Conservation (phyloP, 2,797 vertebrate species). For the Sebastes trivittatus region DNA sequence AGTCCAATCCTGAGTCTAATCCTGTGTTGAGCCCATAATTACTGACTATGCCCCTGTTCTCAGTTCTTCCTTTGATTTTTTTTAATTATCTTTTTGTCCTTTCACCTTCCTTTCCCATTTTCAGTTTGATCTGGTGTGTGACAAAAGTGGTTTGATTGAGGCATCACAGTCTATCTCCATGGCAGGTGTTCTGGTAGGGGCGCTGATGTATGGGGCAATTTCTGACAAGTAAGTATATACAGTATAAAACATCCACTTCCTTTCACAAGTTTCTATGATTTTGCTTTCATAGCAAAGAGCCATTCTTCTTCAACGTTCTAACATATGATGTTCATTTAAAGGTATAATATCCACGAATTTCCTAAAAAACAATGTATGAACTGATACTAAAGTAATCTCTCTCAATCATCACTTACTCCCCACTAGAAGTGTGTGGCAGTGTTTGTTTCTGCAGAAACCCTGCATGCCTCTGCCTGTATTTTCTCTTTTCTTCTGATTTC, state of each 20-base stretch:
- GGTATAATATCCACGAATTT: no score
- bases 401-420: no score
- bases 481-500: no score
- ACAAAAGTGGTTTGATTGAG: slow-evolving; percentile 75
- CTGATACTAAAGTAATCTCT: no score
- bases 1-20: background rate
- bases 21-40: background rate
- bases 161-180: slow-evolving; percentile 87
- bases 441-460: no score
- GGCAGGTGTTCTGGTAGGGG: slow-evolving; percentile 85
- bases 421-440: no score
- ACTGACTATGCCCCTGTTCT: background rate
- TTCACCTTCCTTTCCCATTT: background rate
- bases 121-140: slow-evolving; percentile 75
- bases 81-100: background rate
- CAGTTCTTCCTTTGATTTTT: background rate
- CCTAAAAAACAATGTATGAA: no score
- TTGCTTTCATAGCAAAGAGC: background rate
- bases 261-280: background rate
- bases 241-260: background rate
- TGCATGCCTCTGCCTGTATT: no score
- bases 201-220: slow-evolving; percentile 60
- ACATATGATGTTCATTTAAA: no score
- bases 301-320: background rate
- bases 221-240: background rate